A percentile compares a stretch with the other conserved stretches of the same genome.
phyloP scores from a whole-genome alignment of 2,797 vertebrate genomes.

The Liparis tanakae region DNA sequence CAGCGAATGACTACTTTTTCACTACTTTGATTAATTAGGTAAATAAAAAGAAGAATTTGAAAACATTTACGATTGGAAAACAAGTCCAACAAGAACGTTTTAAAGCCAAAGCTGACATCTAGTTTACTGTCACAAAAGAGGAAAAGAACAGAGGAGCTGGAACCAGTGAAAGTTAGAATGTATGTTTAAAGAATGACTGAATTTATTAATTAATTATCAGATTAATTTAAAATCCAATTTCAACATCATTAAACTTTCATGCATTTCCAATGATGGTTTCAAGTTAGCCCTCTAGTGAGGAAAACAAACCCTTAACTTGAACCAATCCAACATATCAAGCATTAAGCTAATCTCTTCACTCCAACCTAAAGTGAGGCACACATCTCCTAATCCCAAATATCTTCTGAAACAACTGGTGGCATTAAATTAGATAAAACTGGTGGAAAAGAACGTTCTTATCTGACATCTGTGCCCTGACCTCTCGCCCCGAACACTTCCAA shows the following conservation, averaged over 20 bases:
- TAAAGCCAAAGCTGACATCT: background rate
- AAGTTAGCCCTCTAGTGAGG: background rate
- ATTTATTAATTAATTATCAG: background rate
- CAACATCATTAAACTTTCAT: background rate
- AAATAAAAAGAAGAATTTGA: background rate
- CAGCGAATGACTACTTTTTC: background rate
- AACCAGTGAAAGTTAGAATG: background rate
- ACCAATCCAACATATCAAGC: conserved; percentile 11
- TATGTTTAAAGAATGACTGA: background rate
- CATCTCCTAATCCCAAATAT: conserved; percentile 64
- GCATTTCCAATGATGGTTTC: background rate
- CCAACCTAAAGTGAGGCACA: conserved; percentile 63
- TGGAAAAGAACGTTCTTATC: conserved; percentile 48
- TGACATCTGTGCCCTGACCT: conserved; percentile 63
- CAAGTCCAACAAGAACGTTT: background rate
- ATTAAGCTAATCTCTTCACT: conserved; percentile 35
- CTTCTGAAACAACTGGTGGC: conserved; percentile 75
- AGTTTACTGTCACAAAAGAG: background rate
- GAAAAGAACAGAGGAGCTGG: background rate
- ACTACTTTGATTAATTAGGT: background rate
- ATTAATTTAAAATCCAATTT: conserved; percentile 2
- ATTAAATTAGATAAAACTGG: conserved; percentile 61
- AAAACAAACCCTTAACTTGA: conserved; percentile 12
- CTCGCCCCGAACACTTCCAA: conserved; percentile 54
- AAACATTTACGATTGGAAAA: background rate